These are phyloP conservation scores for Phalanger gymnotis DNA, from an alignment of 2,797 vertebrate genomes.

Conservation along the genomic window DNA sequence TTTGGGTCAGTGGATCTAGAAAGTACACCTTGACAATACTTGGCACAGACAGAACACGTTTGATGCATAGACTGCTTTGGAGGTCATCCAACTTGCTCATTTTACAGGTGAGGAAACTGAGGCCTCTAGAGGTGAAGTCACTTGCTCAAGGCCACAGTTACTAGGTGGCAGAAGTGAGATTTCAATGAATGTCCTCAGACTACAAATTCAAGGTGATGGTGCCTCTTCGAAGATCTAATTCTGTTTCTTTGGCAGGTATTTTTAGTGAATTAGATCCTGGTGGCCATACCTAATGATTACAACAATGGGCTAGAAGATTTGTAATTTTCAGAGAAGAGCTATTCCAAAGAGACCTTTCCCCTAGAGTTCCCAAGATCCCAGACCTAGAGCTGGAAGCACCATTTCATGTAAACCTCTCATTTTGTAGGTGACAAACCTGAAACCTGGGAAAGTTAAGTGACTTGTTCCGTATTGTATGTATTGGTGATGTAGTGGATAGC, in stretches of 20 bases:
- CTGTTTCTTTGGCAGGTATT: background rate
- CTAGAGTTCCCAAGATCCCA: background rate
- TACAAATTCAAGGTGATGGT: background rate
- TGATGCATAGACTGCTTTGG: background rate
- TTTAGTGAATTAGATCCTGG: background rate
- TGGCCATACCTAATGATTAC: background rate
- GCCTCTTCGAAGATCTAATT: background rate
- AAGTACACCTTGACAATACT: slow-evolving; percentile 1
- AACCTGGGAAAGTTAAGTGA: background rate
- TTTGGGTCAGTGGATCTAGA: background rate
- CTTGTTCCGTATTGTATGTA: background rate
- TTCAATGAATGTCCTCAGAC: background rate
- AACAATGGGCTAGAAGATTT: background rate
- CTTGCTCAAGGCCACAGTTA: background rate
- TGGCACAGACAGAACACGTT: background rate
- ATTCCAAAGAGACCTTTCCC: background rate
- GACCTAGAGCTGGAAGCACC: background rate
- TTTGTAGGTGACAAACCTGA: background rate
- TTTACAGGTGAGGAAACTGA: slow-evolving; percentile 11
- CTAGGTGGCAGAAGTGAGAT: background rate
- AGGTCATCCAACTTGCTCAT: background rate
- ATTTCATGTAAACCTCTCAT: background rate
- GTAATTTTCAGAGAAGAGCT: background rate
- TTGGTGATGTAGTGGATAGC: background rate
- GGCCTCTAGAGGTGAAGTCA: background rate